Evolutionary conservation across 2,888 invertebrate species (phyloP), one percentile per base, ranked within the genome.

Genomic region (Orchestes rusci): DNA sequence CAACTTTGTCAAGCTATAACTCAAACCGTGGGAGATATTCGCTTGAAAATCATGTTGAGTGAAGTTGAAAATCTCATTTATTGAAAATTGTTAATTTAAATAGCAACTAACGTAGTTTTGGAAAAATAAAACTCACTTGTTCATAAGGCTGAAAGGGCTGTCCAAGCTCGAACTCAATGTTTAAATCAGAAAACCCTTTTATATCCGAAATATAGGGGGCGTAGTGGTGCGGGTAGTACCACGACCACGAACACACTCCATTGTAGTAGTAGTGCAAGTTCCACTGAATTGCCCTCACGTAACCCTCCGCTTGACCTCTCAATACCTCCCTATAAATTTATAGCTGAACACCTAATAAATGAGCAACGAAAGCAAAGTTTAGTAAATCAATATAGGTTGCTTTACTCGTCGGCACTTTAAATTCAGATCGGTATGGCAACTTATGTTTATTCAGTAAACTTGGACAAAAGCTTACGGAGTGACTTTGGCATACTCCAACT

Each of bases 201-300:
- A 97, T 79, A 65, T 97, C 97, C 2, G 95, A 95, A 55, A 95
- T 86, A 64, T 85, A 96, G 0, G 97, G 97, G 0, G 96, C 89
- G 69, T 97, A 99, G 68, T 99, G 96, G 63, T 91, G 89, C 0
- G 95, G 94, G 68, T 95, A 99, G 70, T 77, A 96, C 97, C 97
- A 99, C 19, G 91, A 88, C 99, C 99, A 99, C 0, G 94, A 95
- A 38, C 87, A 86, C 32, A 94, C 91, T 4, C 97, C 97, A 59
- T 90, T 83, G 69, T 94, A 97, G 68, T 99, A 99, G 68, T 99
- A 99, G 63, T 85, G 78, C 13, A 97, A 72, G 63, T 93, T 92
- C 97, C 97, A 99, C 59, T 97, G 96, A 36, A 99, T 81, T 0
- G 94, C 96, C 29, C 84, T 74, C 7, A 97, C 84, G 65, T 96